Evolutionary conservation across 1,140 invertebrate genomes (phyloP).

Genomic region (Euura lappo): DNA sequence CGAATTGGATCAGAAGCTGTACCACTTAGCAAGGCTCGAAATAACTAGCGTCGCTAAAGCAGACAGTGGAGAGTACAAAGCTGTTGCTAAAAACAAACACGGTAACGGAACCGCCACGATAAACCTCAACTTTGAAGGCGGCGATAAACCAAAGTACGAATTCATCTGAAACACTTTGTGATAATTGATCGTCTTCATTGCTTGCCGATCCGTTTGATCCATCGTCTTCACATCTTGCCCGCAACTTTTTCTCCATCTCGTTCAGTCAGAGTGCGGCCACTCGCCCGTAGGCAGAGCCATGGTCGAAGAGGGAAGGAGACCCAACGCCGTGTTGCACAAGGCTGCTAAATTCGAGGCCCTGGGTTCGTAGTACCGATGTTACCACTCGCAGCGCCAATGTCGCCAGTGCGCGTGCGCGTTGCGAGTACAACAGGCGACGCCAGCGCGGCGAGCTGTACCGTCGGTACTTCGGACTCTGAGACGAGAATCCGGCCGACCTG

Average conservation of each 20-base stretch:
- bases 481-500: no score
- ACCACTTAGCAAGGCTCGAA: slow-evolving; percentile 86
- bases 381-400: no score
- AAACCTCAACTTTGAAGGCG: slow-evolving; percentile 93
- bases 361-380: no score
- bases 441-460: no score
- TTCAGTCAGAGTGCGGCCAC: no score
- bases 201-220: slow-evolving; percentile 16
- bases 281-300: background rate
- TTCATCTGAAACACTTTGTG: background rate
- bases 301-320: background rate
- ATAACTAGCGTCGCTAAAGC: slow-evolving; percentile 81
- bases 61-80: slow-evolving; percentile 94
- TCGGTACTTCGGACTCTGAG: no score
- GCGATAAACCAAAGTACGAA: slow-evolving; percentile 85
- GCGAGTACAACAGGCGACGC: no score
- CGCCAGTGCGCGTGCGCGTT: no score
- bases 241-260: slow-evolving; percentile 41
- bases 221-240: background rate
- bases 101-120: slow-evolving; percentile 93
- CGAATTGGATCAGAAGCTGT: slow-evolving; percentile 85
- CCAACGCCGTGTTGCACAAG: no score
- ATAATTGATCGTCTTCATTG: background rate
- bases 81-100: slow-evolving; percentile 88
- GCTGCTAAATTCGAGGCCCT: no score